Evolutionary conservation across 1,140 invertebrate species (phyloP), one percentile per base, ranked within the genome.

Genomic region (Drosophila auraria): DNA sequence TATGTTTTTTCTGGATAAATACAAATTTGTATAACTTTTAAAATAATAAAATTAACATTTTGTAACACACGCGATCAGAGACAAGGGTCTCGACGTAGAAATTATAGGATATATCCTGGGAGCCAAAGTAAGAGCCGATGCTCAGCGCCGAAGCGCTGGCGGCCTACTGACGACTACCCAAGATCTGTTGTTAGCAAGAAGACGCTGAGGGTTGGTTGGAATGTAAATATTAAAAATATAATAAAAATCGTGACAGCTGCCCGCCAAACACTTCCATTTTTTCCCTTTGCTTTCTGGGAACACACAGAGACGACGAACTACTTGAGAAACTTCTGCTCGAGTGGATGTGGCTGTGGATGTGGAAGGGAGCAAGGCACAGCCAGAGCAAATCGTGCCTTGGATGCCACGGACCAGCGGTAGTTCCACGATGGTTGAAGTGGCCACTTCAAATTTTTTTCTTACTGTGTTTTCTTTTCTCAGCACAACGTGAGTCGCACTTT

Each of bases 321-420:
- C 82, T 84, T 60, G 82, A 83, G 49, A 75, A 78, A 59, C 82
- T 81, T 83, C 82, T 79, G 84, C 82, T 84, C 71, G 59, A 86
- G 40, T 75, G 71, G 72, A 38, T 40, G 58, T 36, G 33, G 33
- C 33, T 36, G 14, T 23, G 36, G 56, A 45, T n/a, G n/a, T n/a
- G n/a, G 36, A 58, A 44, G 36, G 36, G 8, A n/a, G 20, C 36
- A 2, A 59, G 40, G n/a, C 8, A 47, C 30, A 49, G 40, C 40
- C 53, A 38, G 12, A 40, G 17, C 33, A 61, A 36, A 60, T 84
- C 74, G 82, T 83, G 81, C 49, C 82, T 78, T 44, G 63, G 58
- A 25, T 51, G 57, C 20, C 72, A 27, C 20, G 38, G 30, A 40
- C 58, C 74, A 59, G 78, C 61, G 50, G 44, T 15, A 23, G 59